These are phyloP conservation scores for Ammospiza maritima DNA, from an alignment of 2,797 vertebrate species.

Conservation along the genomic window DNA sequence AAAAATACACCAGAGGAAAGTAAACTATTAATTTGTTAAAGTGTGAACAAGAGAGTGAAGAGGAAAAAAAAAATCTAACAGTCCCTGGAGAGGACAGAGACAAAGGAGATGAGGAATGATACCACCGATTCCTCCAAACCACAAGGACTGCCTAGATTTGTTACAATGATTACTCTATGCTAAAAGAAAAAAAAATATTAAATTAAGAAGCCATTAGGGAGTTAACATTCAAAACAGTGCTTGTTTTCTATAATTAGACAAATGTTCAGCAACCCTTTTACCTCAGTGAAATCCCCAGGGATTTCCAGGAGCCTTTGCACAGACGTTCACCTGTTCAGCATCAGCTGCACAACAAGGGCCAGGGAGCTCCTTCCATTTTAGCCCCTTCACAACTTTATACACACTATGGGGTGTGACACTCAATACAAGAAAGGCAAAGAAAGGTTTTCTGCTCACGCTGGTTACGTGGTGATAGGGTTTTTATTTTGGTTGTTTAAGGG, in stretches of 20 bases:
- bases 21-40: constrained; percentile 57
- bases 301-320: background rate
- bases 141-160: background rate
- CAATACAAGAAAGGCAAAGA: background rate
- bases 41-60: constrained; percentile 24
- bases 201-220: constrained; percentile 37
- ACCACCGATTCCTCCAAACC: background rate
- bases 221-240: constrained; percentile 22
- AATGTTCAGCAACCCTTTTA: background rate
- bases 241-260: constrained; percentile 56
- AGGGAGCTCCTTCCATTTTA: background rate
- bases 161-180: background rate
- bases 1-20: background rate
- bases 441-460: background rate
- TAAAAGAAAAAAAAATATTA: background rate
- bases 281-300: background rate
- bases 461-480: accelerated
- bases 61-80: background rate
- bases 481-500: background rate
- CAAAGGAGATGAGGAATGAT: background rate
- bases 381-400: background rate
- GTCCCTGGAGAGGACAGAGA: background rate
- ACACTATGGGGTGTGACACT: background rate
- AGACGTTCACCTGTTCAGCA: constrained; percentile 30
- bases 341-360: background rate